phyloP scores from a whole-genome alignment of 2,888 invertebrate species.

The Labia minor region DNA sequence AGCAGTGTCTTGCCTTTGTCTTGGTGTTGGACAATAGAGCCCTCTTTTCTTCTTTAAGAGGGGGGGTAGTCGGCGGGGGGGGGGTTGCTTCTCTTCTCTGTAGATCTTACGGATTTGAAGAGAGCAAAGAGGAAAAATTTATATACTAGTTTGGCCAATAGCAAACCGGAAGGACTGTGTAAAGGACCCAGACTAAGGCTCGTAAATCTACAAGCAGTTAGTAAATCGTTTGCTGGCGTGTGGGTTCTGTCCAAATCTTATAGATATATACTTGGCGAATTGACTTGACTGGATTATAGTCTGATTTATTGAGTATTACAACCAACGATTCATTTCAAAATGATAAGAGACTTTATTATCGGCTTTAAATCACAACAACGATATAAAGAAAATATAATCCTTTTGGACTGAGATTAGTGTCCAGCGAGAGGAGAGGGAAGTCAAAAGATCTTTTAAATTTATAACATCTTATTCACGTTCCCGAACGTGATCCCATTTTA shows the following conservation, averaged over 20 bases:
- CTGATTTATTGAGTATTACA: conserved; percentile 4
- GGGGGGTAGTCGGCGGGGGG: too few species aligned
- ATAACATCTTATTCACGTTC: too few species aligned
- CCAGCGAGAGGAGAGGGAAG: neutral
- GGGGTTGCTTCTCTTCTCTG: neutral
- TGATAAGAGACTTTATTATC: conserved; percentile 4
- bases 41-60: too few species aligned
- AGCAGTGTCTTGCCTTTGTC: too few species aligned
- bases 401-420: neutral
- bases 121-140: neutral
- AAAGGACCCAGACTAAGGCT: neutral
- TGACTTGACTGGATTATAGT: conserved; percentile 1
- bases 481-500: too few species aligned
- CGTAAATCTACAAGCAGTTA: conserved; percentile 4
- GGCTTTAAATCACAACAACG: neutral
- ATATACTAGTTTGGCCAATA: conserved; percentile 8
- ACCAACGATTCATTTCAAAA: neutral
- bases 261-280: neutral
- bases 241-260: conserved; percentile 5
- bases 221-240: conserved; percentile 8
- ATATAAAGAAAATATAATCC: conserved; percentile 7
- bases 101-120: conserved; percentile 8
- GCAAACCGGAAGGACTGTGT: neutral
- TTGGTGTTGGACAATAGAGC: too few species aligned
- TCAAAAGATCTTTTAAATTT: too few species aligned